phyloP scores from a whole-genome alignment of 2,888 invertebrate genomes.

The Agrochola macilenta region DNA sequence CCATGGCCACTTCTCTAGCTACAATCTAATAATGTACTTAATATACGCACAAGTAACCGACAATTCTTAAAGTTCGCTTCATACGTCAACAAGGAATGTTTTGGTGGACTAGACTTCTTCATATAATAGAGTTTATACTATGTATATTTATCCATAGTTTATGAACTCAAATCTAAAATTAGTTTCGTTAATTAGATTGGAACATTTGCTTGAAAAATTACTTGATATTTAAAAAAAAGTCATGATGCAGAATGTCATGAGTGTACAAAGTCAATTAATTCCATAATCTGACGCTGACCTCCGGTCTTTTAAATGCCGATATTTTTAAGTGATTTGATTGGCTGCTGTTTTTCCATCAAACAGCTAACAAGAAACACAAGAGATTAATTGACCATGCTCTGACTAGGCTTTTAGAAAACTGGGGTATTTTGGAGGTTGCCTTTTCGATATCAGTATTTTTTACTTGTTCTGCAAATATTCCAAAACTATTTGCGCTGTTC shows the following conservation, averaged over 20 bases:
- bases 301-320: background rate
- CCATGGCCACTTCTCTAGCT: slow-evolving; percentile 30
- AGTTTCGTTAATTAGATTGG: slow-evolving; percentile 34
- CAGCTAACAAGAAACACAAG: background rate
- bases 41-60: slow-evolving; percentile 77
- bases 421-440: background rate
- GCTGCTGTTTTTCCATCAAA: background rate
- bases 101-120: slow-evolving; percentile 47
- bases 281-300: slow-evolving; percentile 18
- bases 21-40: slow-evolving; percentile 43
- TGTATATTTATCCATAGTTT: slow-evolving; percentile 15
- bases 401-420: background rate
- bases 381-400: too few relatives aligned
- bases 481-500: slow-evolving; percentile 25
- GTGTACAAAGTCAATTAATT: slow-evolving; percentile 46
- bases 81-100: slow-evolving; percentile 37
- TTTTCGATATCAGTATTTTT: slow-evolving; percentile 1
- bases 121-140: slow-evolving; percentile 33
- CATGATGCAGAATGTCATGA: slow-evolving; percentile 35
- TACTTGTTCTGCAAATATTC: slow-evolving; percentile 47
- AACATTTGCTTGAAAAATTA: slow-evolving; percentile 34
- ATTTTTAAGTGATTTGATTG: background rate
- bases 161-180: slow-evolving; percentile 10
- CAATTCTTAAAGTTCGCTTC: slow-evolving; percentile 54
- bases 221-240: background rate